Evolutionary conservation across 2,888 invertebrate genomes (phyloP), one percentile per base, ranked within the genome.

Genomic region (Nycteola revayana): DNA sequence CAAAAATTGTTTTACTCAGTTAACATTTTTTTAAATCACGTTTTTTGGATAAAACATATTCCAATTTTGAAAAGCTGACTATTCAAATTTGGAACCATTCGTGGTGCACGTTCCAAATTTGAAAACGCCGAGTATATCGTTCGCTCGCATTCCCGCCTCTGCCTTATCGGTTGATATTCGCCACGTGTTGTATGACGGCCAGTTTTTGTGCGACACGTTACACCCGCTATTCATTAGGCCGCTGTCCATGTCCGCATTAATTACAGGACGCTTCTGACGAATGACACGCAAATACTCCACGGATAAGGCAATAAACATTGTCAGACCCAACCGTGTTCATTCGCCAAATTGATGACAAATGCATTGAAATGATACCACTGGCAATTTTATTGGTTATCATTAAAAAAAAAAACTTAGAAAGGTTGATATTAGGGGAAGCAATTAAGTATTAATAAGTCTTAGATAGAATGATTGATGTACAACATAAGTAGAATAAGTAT

Each of bases 181-280:
- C 51, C 37, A 52, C 60, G 66, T 66, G 70, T 76, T 67, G 65
- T 75, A 75, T 83, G 82, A 81, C 76, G 66, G 60, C 58, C 75
- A 74, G 76, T 86, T 86, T 87, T 86, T 85, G 79, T 58, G 54
- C 66, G 77, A 76, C 75, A 76, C 65, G 66, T 61, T 66, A 78
- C 80, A 74, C 71, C 70, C 70, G 70, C 80, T 74, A 84, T 86
- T 86, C 83, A 85, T 86, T 86, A 85, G 75, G 62, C 67, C 47
- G 54, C 68, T 70, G 78, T 68, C 75, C 76, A 59, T 73, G 78
- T 72, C 65, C 68, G 73, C 74, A 80, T 84, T 87, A 85, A 86
- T 86, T 83, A 86, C 77, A 75, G 75, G 71, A 71, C 67, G 68
- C 65, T 58, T 58, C 66, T 75, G 71, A 75, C 74, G 72, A 75